Base-by-base conservation (phyloP, 2,888 invertebrate genomes). In the Spisula solida region DNA sequence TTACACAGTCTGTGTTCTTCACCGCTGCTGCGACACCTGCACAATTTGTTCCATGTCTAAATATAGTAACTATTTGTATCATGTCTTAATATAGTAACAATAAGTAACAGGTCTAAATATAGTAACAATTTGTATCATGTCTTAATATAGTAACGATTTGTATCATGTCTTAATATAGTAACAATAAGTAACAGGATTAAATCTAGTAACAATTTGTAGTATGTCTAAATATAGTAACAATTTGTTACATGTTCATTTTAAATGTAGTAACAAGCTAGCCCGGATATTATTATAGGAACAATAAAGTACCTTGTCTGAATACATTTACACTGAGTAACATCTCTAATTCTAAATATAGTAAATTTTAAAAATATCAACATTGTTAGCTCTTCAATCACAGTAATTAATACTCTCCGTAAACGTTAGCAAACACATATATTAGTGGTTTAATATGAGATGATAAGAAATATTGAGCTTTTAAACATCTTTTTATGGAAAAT, bases 41-140 rank as follows among this genome's bases (percentile, higher is more conserved):
- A 75, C 91, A 91, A n/a, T 87, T 70, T 81, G 91, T 87, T 8
- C 91, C 91, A 55, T 91, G 91, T 56, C 85, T 85, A 56, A 80
- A 85, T 34, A 84, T 47, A 25, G 34, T n/a, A 78, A 75, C 20
- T 66, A 34, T 8, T 41, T 41, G 41, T 41, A 5, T 8, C 41
- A 41, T 41, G 41, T 41, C 41, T 41, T 5, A 41, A 41, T 41
- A 41, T 41, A 41, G 41, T 41, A 41, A 41, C 41, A 41, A 41
- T 8, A 5, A 5, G 41, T 41, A 5, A 2, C 41, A 41, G 2
- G 41, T 41, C 41, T 41, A 41, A 41, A 41, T 41, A 41, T 41
- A 41, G 41, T 41, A 41, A 78, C 90, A 90, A 25, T 86, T 60
- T 79, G 90, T 86, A 5, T 88, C 90, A 78, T 90, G 90, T 47